These are phyloP conservation scores for Sander vitreus DNA, from an alignment of 2,113 vertebrate species.

Conservation along the genomic window DNA sequence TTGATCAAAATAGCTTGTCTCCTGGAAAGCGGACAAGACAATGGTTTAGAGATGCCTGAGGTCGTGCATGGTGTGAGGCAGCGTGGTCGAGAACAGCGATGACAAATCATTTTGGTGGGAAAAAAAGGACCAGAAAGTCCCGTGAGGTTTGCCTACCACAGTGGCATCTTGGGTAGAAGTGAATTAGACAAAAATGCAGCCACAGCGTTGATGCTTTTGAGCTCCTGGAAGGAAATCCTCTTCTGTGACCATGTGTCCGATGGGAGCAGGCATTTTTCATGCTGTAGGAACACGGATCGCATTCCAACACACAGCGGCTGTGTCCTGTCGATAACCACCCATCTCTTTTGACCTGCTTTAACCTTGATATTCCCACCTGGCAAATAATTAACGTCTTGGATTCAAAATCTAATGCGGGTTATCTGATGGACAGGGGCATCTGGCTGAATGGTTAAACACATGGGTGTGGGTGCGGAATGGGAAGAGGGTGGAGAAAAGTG, in stretches of 20 bases:
- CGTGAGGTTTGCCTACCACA: constrained; percentile 58
- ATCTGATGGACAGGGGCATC: constrained; percentile 48
- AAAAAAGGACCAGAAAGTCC: constrained; percentile 59
- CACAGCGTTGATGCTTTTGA: constrained; percentile 28
- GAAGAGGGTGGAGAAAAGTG: constrained; percentile 49
- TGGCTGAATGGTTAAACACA: constrained; percentile 73
- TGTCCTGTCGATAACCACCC: constrained; percentile 49
- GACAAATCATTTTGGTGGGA: constrained; percentile 56
- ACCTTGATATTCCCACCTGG: constrained; percentile 73
- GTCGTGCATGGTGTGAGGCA: constrained; percentile 60
- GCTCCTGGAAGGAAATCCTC: constrained; percentile 69
- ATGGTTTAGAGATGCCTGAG: constrained; percentile 68
- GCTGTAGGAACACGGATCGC: constrained; percentile 43
- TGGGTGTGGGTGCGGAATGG: constrained; percentile 57
- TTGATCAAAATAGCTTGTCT: constrained; percentile 72
- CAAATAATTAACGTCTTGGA: constrained; percentile 65
- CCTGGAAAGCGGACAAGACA: constrained; percentile 55
- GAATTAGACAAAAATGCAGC: constrained; percentile 55
- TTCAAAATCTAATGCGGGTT: constrained; percentile 54
- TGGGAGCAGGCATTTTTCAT: constrained; percentile 51
- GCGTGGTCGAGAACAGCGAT: constrained; percentile 39
- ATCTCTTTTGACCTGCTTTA: constrained; percentile 60
- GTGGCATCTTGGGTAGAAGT: constrained; percentile 58
- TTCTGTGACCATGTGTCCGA: constrained; percentile 7
- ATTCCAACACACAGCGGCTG: constrained; percentile 22